Evolutionary conservation across 2,797 vertebrate species (phyloP), one percentile per base, ranked within the genome.

Genomic region (Pangasius sanitwongsei): DNA sequence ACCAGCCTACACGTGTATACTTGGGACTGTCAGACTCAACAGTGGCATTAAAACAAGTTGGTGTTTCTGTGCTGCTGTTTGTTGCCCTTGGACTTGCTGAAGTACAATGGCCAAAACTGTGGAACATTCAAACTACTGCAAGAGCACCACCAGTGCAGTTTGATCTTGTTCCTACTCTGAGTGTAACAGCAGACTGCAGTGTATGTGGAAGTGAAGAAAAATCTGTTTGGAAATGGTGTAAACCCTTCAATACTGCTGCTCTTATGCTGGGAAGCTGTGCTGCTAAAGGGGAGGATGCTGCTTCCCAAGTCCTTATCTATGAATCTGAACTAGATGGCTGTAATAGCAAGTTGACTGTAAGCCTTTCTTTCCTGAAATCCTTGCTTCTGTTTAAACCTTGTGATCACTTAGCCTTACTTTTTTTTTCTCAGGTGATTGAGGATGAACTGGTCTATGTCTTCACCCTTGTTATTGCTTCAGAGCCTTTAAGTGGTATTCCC

Each of bases 141-240:
- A 16, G 16, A 20, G 31, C 25, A 12, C 55, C 87, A 63, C 50
- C 5, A 0, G 3, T 87, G 25, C 77, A 69, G 3, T 70, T 89
- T 83, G 86, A 87, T 89, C 93, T 91, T 0, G 80, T 89, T 48
- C 86, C 92, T 0, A 91, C 93, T 0, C 28, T 82, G 41, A 94
- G 92, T 25, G 90, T 96, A 31, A 88, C 50, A 0, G 94, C 88
- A 34, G 31, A 77, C 2, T 25, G 83, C 86, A 31, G 87, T 96
- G 87, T 59, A 55, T 31, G 67, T 95, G 0, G 91, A 92, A 87
- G 95, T 96, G 91, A 93, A 92, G 70, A 87, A 87, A 85, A 91
- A 96, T 92, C 94, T 96, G 81, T 91, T 96, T 34, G 94, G 94
- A 6, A 96, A 92, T 15, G 91, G n/a, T n/a, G 93, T 61, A 91